A percentile compares a stretch with the other conserved stretches of the same genome.
These are phyloP conservation scores for Hippocampus abdominalis DNA, from an alignment of 2,113 vertebrate genomes.

Conservation along the genomic window DNA sequence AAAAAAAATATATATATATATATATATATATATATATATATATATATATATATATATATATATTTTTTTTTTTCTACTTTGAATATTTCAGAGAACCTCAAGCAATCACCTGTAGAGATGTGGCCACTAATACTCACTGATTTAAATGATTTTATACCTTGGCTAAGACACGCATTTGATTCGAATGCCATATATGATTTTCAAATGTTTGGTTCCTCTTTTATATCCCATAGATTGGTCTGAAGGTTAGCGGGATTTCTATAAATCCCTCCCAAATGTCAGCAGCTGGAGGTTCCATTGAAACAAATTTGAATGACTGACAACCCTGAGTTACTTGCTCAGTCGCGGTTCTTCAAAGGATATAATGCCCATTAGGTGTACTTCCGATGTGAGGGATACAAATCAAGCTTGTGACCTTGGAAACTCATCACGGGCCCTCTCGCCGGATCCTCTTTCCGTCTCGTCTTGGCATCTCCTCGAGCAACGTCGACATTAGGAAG, in stretches of 20 bases:
- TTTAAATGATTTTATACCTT: slow-evolving; percentile 7
- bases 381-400: slow-evolving; percentile 41
- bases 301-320: slow-evolving; percentile 30
- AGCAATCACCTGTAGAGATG: too few species aligned
- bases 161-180: slow-evolving; percentile 6
- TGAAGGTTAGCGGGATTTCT: slow-evolving; percentile 7
- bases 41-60: too few species aligned
- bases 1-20: too few species aligned
- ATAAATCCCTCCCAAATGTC: slow-evolving; percentile 34
- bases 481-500: slow-evolving; percentile 44
- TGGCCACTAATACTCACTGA: neutral
- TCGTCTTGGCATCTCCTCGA: slow-evolving; percentile 34
- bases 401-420: slow-evolving; percentile 62
- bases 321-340: slow-evolving; percentile 35
- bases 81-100: too few species aligned
- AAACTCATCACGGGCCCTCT: slow-evolving; percentile 35
- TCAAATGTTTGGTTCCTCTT: neutral
- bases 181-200: slow-evolving; percentile 8
- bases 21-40: too few species aligned
- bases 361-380: slow-evolving; percentile 43
- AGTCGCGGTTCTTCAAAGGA: slow-evolving; percentile 39
- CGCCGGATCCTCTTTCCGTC: slow-evolving; percentile 25
- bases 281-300: slow-evolving; percentile 15
- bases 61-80: too few species aligned
- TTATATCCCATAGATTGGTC: slow-evolving; percentile 12